Evolutionary conservation across 2,888 invertebrate genomes (phyloP).

Genomic region (Timema podura): DNA sequence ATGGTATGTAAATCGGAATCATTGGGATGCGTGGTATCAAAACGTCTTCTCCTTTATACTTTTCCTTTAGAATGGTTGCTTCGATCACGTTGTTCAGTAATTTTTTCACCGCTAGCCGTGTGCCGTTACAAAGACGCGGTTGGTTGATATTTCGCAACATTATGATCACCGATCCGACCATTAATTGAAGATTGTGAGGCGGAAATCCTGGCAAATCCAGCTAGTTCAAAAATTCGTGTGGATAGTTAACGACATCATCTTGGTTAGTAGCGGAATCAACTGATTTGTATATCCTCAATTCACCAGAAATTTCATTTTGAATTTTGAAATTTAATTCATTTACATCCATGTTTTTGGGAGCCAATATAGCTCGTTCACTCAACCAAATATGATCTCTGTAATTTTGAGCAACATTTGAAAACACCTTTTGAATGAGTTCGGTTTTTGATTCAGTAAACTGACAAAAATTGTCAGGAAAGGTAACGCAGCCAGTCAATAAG

Average conservation of each 20-base stretch:
- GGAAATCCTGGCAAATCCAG: constrained; percentile 3
- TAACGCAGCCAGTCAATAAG: constrained; percentile 35
- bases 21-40: too few species aligned
- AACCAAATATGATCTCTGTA: constrained; percentile 14
- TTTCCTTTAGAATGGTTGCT: too few species aligned
- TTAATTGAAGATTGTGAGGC: neutral
- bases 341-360: constrained; percentile 25
- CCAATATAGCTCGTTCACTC: constrained; percentile 31
- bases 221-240: neutral
- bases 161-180: neutral
- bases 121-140: constrained; percentile 3
- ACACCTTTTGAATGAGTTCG: constrained; percentile 38
- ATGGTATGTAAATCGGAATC: too few species aligned
- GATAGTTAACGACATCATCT: constrained; percentile 4
- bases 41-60: too few species aligned
- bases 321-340: neutral
- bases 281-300: neutral
- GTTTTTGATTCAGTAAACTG: constrained; percentile 34
- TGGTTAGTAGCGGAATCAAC: constrained; percentile 4
- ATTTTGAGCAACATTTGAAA: constrained; percentile 35
- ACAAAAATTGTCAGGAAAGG: constrained; percentile 37
- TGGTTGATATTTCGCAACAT: constrained; percentile 8
- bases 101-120: neutral
- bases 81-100: neutral
- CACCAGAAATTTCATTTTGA: neutral